Evolutionary conservation across 2,888 invertebrate genomes (phyloP).

Genomic region (Cryptus viduatorius): DNA sequence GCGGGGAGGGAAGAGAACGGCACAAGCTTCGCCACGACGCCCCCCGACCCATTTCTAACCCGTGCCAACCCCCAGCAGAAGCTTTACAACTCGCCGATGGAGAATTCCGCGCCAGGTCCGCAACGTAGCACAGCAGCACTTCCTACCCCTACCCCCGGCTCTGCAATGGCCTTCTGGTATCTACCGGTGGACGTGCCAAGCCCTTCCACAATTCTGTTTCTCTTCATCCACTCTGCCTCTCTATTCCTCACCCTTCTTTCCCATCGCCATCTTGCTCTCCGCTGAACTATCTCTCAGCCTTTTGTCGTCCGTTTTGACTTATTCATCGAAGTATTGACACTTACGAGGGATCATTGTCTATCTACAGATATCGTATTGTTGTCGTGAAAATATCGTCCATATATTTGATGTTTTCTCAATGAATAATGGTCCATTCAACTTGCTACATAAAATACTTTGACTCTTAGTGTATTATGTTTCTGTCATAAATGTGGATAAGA

Average conservation of each 20-base stretch:
- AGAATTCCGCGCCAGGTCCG: constrained; percentile 34
- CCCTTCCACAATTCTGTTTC: neutral
- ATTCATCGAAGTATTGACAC: neutral
- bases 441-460: neutral
- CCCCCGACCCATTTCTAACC: constrained; percentile 22
- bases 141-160: neutral
- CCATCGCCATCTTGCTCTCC: constrained; percentile 1
- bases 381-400: neutral
- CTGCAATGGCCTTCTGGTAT: neutral
- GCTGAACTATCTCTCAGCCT: neutral
- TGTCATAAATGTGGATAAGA: no score
- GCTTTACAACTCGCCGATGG: constrained; percentile 43
- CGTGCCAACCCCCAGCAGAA: constrained; percentile 13
- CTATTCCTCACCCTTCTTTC: neutral
- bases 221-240: neutral
- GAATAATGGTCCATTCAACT: neutral
- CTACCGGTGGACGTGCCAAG: constrained; percentile 5
- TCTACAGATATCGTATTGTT: neutral
- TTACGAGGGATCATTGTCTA: neutral
- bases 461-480: no score
- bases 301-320: neutral
- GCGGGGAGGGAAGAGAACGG: neutral
- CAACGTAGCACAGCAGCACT: constrained; percentile 16
- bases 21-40: constrained; percentile 10
- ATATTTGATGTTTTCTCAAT: neutral